Percentiles rank a stretch among this genome's conserved stretches.
Conservation (phyloP, 2,888 invertebrate genomes). For the Drosophila antonietae region DNA sequence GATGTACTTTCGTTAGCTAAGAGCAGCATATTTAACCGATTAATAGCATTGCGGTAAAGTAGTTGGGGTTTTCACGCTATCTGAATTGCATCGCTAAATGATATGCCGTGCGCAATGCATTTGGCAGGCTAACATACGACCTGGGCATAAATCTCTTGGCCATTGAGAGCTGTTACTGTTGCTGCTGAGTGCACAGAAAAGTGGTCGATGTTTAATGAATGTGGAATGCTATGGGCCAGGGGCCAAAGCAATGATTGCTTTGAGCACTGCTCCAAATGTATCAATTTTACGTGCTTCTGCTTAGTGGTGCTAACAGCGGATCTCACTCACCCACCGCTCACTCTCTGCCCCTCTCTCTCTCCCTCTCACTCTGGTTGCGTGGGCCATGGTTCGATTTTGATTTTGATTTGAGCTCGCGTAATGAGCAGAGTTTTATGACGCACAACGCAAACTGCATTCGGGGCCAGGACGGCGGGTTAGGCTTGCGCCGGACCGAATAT, state of each 20-base stretch:
- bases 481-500: slow-evolving; percentile 45
- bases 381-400: slow-evolving; percentile 63
- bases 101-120: slow-evolving; percentile 31
- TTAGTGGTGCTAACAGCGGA: slow-evolving; percentile 52
- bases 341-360: neutral
- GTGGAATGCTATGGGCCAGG: slow-evolving; percentile 30
- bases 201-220: slow-evolving; percentile 72
- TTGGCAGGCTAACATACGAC: slow-evolving; percentile 46
- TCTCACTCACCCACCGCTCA: neutral
- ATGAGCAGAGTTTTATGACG: slow-evolving; percentile 71
- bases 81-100: slow-evolving; percentile 36
- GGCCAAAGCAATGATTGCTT: slow-evolving; percentile 22
- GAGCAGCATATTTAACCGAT: slow-evolving; percentile 4
- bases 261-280: slow-evolving; percentile 58
- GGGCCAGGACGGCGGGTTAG: neutral
- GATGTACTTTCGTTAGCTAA: no score
- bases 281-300: slow-evolving; percentile 68
- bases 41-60: neutral
- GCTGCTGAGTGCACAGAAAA: slow-evolving; percentile 65
- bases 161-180: slow-evolving; percentile 10
- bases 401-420: slow-evolving; percentile 70
- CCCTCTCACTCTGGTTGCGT: neutral
- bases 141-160: slow-evolving; percentile 52
- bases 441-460: slow-evolving; percentile 51
- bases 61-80: neutral